Base-by-base conservation (phyloP, 2,888 invertebrate species). In the Diogma glabrata region DNA sequence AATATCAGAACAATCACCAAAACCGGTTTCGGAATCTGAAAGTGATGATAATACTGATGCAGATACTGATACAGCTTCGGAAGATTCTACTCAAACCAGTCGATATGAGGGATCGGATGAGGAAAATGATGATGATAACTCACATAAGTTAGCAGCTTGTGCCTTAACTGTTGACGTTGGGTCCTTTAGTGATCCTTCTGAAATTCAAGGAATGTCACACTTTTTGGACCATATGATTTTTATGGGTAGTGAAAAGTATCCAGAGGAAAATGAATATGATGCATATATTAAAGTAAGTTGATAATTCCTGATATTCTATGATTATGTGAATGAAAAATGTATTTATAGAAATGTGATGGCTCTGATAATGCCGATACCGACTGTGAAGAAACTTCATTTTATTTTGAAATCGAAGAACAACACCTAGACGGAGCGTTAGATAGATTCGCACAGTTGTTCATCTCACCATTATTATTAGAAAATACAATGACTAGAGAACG, bases 151-250 rank as follows among this genome's bases (percentile, higher is more conserved):
- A 77, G 86, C 87, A 14, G 88, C 88, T 1, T 85, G 86, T 60
- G 82, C 82, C 7, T 68, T 90, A 1, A 78, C 81, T 57, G 79
- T 89, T 10, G 81, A 83, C 19, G 87, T 84, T 17, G 89, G 90
- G 45, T 78, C 75, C 60, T 90, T 87, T 69, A 83, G 83, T 60
- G 88, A 90, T 68, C 88, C 88, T 0, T 67, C 72, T 7, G 75
- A 76, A 60, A 80, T 88, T 51, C 87, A 83, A 58, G 90, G 90
- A 0, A 67, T 90, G 64, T 87, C 89, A 1, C 90, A 90, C 66
- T 89, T 90, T 64, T 74, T 90, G 3, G 90, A 90, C 61, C 90
- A 90, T 65, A 89, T 94, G 92, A 70, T 94, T 19, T 94, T 92
- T 63, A 93, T 93, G 92, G 94, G 93, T 26, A 91, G 89, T 57